phyloP scores from a whole-genome alignment of 2,797 vertebrate genomes.

The Epinephelus coioides region DNA sequence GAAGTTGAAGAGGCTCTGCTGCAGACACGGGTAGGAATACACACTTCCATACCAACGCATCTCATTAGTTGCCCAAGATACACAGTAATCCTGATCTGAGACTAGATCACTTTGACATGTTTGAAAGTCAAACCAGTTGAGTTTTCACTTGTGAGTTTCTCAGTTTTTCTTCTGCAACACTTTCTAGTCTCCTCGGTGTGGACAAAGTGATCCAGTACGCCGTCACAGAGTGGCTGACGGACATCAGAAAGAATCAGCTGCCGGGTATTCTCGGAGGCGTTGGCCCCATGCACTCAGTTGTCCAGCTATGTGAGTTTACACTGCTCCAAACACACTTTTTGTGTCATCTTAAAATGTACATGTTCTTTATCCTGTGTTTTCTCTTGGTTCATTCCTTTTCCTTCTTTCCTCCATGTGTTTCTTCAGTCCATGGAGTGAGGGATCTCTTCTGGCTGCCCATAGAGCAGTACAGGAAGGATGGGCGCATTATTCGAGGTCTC shows the following conservation, averaged over 20 bases:
- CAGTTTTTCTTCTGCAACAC: constrained; percentile 19
- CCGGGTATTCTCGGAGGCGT: constrained; percentile 94
- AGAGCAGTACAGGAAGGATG: constrained; percentile 94
- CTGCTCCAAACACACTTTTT: neutral
- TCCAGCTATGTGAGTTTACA: constrained; percentile 92
- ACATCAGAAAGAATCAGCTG: constrained; percentile 96
- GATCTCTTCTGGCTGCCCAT: constrained; percentile 96
- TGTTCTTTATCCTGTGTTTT: neutral
- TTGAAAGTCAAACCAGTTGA: neutral
- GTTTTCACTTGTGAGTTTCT: neutral
- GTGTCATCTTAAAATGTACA: neutral
- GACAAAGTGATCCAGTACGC: constrained; percentile 95
- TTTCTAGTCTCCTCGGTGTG: constrained; percentile 90
- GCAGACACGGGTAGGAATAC: constrained; percentile 89
- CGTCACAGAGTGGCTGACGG: constrained; percentile 93
- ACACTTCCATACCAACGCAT: neutral
- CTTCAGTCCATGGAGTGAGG: constrained; percentile 92
- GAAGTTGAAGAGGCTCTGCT: constrained; percentile 94
- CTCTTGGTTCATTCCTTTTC: neutral
- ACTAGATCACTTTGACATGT: neutral
- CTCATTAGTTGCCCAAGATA: neutral
- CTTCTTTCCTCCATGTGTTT: constrained; percentile 7
- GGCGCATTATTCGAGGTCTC: constrained; percentile 94
- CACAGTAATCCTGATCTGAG: neutral
- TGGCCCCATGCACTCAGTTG: constrained; percentile 95